Base-by-base conservation (phyloP, 2,888 invertebrate genomes). In the Galeruca laticollis region DNA sequence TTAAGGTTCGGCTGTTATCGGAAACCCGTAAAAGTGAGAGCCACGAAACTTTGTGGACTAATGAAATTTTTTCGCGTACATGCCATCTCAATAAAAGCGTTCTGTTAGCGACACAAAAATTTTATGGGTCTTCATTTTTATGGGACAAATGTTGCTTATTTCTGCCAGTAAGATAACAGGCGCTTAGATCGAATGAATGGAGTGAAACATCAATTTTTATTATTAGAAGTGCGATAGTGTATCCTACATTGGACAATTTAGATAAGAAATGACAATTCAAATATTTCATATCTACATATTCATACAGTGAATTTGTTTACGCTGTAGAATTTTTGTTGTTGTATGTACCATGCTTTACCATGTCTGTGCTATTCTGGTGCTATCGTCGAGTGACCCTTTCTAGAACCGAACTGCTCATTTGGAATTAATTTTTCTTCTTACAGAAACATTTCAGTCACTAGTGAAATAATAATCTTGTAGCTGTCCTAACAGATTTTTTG, bases 1-100 rank as follows among this genome's bases (percentile, higher is more conserved):
- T 69, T 69, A 72, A 66, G 69, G 64, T 54, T 40, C 8, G 37
- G 31, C 65, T 35, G 68, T 72, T 73, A 72, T 73, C 62, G 73
- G 70, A 67, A 68, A 68, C 63, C 66, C 63, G 71, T 73, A 68
- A 73, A 73, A 68, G 35, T 47, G 35, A 67, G 70, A 33, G 59
- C 60, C 54, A 60, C 63, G 60, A 40, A 70, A 52, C 57, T 67
- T 70, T 68, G 67, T 63, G 67, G 70, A 59, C 63, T 70, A 70
- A 70, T 70, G 70, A 67, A 70, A 70, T 70, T 68, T 70, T 62
- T 63, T 59, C 47, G 54, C 54, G 65, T 37, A 65, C 60, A 63
- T 56, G 60, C 60, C 70, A 59, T 66, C 43, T 63, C 57, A 51
- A 61, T 67, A 66, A 51, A 66, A 69, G 47, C 11, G 49, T 40